phyloP scores from a whole-genome alignment of 64 coral and sea anemone genomes.

The Stichodactyla mertensii region DNA sequence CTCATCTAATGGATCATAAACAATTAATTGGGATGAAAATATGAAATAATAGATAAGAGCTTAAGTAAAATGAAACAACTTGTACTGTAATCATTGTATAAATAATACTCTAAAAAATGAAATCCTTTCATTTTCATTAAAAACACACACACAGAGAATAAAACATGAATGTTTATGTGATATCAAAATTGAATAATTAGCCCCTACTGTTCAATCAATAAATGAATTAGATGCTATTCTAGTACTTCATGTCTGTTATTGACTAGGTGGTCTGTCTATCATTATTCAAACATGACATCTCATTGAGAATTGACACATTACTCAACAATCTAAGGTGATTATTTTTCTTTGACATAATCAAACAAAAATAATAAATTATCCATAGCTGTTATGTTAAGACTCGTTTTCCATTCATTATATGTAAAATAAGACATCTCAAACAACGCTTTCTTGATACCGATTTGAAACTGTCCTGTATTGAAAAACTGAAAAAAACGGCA shows the following conservation, averaged over 20 bases:
- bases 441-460: neutral
- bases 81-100: neutral
- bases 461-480: neutral
- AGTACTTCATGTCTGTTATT: neutral
- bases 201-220: too few species aligned
- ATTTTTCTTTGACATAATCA: neutral
- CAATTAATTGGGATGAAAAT: neutral
- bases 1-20: neutral
- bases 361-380: neutral
- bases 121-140: neutral
- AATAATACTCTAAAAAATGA: neutral
- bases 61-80: constrained; percentile 18
- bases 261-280: neutral
- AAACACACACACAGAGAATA: neutral
- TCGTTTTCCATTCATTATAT: neutral
- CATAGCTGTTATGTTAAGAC: neutral
- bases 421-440: neutral
- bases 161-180: too few species aligned
- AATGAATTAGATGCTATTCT: too few species aligned
- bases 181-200: too few species aligned
- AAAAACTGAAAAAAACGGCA: too few species aligned
- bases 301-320: neutral
- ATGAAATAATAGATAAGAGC: neutral
- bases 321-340: neutral
- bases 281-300: neutral